Percentiles rank a stretch among this genome's conserved stretches.
Conservation (phyloP, 2,113 vertebrate species). For the Melanotaenia duboulayi region DNA sequence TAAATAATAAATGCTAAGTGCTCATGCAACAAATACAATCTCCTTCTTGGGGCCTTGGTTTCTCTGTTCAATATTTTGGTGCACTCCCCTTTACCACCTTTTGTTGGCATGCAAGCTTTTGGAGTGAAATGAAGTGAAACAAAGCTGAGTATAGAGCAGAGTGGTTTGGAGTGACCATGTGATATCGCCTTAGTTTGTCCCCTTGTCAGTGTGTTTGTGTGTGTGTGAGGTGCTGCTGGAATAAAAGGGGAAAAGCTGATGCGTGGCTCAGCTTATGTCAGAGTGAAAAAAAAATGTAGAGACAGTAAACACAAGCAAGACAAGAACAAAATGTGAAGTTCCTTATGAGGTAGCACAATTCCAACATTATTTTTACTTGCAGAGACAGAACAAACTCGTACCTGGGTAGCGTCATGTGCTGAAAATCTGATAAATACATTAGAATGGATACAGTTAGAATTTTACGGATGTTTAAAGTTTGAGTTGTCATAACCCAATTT, state of each 20-base stretch:
- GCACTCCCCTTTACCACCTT: conserved; percentile 2
- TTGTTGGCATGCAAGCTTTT: conserved; percentile 54
- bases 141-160: conserved; percentile 41
- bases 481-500: too few relatives aligned
- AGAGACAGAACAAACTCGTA: not conserved
- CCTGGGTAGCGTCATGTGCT: too few relatives aligned
- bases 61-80: conserved; percentile 52
- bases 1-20: conserved; percentile 76
- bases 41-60: conserved; percentile 6
- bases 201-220: conserved; percentile 2
- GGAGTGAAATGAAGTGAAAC: conserved; percentile 58
- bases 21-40: conserved; percentile 61
- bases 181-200: conserved; percentile 35
- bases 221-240: not conserved
- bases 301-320: not conserved
- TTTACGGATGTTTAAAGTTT: too few relatives aligned
- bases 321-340: not conserved
- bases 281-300: not conserved
- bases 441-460: too few relatives aligned
- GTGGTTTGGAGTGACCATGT: conserved; percentile 38
- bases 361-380: not conserved
- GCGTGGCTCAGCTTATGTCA: not conserved
- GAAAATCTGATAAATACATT: too few relatives aligned
- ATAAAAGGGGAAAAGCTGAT: conserved; percentile 2
- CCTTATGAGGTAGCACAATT: not conserved